Evolutionary conservation across 2,113 vertebrate species (phyloP).

Genomic region (Glaucidium brasilianum): DNA sequence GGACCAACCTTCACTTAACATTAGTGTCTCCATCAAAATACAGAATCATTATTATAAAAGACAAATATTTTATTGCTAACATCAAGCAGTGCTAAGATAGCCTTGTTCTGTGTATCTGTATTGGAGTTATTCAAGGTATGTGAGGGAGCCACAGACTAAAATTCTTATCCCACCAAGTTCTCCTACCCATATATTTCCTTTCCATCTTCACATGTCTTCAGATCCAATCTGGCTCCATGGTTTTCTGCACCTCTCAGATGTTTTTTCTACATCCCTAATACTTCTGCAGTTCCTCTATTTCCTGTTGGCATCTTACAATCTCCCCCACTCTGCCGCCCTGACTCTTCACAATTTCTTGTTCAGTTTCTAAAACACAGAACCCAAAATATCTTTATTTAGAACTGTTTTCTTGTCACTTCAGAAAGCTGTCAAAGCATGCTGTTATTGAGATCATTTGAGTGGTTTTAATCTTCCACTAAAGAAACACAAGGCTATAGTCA

Average conservation of each 20-base stretch:
- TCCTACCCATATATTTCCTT: neutral
- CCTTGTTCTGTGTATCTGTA: neutral
- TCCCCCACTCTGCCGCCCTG: neutral
- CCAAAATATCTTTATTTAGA: constrained; percentile 4
- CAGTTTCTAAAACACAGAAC: neutral
- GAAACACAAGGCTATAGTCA: neutral
- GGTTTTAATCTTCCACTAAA: neutral
- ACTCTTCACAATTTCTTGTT: neutral
- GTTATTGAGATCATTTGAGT: neutral
- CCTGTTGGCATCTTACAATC: neutral
- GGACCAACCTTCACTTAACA: neutral
- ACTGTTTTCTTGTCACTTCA: constrained; percentile 33
- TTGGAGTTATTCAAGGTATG: neutral
- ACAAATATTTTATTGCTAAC: neutral
- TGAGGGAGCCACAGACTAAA: neutral
- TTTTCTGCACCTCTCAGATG: neutral
- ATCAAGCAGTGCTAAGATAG: neutral
- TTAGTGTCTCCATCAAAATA: neutral
- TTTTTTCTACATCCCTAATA: neutral
- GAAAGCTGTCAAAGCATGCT: neutral
- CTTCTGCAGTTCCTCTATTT: neutral
- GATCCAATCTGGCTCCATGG: neutral
- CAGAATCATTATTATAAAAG: neutral
- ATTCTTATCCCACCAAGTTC: neutral
- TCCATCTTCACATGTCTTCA: neutral